Evolutionary conservation across 2,888 invertebrate species (phyloP).

Genomic region (Rotaria sp.): DNA sequence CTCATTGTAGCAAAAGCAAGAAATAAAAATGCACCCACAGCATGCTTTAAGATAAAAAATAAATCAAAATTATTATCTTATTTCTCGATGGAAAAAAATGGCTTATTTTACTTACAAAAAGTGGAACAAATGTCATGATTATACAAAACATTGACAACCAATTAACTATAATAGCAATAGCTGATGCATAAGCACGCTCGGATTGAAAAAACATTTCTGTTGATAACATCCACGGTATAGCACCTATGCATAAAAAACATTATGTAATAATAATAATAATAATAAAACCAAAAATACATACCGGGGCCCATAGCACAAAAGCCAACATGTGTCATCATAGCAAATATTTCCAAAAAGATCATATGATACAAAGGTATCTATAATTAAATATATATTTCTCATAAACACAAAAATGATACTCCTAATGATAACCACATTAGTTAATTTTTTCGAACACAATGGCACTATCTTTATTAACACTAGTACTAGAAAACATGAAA

Average conservation of each 20-base stretch:
- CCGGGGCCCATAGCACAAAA: background rate
- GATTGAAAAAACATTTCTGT: conserved; percentile 13
- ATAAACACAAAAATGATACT: background rate
- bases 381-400: background rate
- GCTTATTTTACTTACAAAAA: background rate
- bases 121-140: background rate
- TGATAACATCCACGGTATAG: conserved; percentile 5
- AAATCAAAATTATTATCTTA: background rate
- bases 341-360: conserved; percentile 24
- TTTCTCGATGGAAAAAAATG: background rate
- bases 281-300: background rate
- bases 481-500: too few relatives aligned
- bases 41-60: background rate
- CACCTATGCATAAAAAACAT: background rate
- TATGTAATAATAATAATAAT: background rate
- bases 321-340: background rate
- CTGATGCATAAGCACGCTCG: background rate
- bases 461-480: background rate
- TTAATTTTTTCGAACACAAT: background rate
- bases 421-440: too few relatives aligned
- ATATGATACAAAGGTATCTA: conserved; percentile 13
- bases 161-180: background rate
- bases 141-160: background rate
- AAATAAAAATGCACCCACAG: background rate
- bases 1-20: background rate